Evolutionary conservation across 2,113 vertebrate genomes (phyloP), one percentile per base, ranked within the genome.

Genomic region (Rhombomys opimus): DNA sequence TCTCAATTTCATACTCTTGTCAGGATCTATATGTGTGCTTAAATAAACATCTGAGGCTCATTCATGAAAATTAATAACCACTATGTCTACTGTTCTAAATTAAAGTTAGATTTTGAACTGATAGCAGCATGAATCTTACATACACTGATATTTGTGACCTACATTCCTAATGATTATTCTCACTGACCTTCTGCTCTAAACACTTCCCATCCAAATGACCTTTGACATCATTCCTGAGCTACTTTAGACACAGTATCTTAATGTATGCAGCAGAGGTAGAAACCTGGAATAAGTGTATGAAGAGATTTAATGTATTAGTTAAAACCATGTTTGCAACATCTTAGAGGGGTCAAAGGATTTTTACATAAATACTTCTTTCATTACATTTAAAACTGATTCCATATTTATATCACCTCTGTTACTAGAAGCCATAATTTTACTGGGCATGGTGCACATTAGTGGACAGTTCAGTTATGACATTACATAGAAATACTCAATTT

Each of bases 31-130:
- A 67, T 32, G 85, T 1, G 59, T 50, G 23, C 35, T 91, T 89
- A 52, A 14, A 94, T 81, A 14, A 5, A 77, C 63, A 72, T 50
- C 32, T 8, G 18, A 87, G 67, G 6, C 30, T 8, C 2, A 87
- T 2, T 41, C 3, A 9, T 52, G 8, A 14, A 89, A 78, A 95
- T 18, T 75, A 38, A 86, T 7, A 65, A 59, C 77, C 9, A 76
- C 1, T 11, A 72, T 88, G 6, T 61, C 25, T 67, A 57, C n/a
- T 57, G 1, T 59, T 59, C n/a, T 18, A 15, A 0, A 23, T 41
- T 52, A 13, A 65, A 89, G 85, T 82, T 23, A 22, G n/a, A 92
- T 90, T 92, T 92, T 84, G 25, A 77, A 65, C 20, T 82, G 63
- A 30, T 57, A 72, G 7, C 10, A 22, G 18, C 20, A 13, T 87